A percentile compares a stretch with the other conserved stretches of the same genome.
These are phyloP conservation scores for Sipha maydis DNA, from an alignment of 2,888 invertebrate species.

Conservation along the genomic window DNA sequence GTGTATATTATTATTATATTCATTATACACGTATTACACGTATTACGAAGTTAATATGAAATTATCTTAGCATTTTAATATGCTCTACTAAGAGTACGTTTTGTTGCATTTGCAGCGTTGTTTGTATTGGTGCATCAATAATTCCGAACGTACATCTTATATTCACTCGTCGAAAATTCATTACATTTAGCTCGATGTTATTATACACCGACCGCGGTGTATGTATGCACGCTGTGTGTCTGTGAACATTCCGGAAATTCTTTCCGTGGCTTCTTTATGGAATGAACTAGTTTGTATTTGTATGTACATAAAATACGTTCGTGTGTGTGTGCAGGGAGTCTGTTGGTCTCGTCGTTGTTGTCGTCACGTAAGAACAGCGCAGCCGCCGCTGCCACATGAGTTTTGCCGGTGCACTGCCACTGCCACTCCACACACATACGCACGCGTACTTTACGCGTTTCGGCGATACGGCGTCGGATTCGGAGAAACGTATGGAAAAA, in stretches of 20 bases:
- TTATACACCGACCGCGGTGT: neutral
- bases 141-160: neutral
- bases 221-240: no score
- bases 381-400: constrained; percentile 12
- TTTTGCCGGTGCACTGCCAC: constrained; percentile 9
- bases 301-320: neutral
- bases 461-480: neutral
- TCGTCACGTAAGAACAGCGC: constrained; percentile 39
- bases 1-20: no score
- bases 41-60: no score
- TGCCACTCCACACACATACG: neutral
- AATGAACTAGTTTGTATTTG: constrained; percentile 46
- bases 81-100: neutral
- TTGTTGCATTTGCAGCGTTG: neutral
- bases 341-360: constrained; percentile 24
- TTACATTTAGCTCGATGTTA: neutral
- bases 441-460: constrained; percentile 43
- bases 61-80: neutral
- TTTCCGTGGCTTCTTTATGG: constrained; percentile 49
- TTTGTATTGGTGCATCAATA: neutral
- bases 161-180: neutral
- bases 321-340: neutral
- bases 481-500: constrained; percentile 33
- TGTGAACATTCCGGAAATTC: constrained; percentile 54
- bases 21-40: no score